A percentile compares a stretch with the other conserved stretches of the same genome.
These are phyloP conservation scores for Trachelus troglodyta DNA, from an alignment of 2,888 invertebrate genomes.

Conservation along the genomic window DNA sequence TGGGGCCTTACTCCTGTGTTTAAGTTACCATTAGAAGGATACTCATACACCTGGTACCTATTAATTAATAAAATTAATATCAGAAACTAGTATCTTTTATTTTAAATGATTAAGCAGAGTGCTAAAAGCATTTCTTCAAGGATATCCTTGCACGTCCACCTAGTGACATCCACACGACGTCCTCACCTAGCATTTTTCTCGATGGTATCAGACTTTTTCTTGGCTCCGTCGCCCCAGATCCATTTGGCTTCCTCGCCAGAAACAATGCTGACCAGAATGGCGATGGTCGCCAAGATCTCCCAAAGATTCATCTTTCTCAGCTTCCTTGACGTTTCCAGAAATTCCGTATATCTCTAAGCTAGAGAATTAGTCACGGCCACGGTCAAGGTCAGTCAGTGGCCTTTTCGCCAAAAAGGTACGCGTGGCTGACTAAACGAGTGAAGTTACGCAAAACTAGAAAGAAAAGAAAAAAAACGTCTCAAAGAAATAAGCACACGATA, in stretches of 20 bases:
- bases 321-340: neutral
- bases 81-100: neutral
- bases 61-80: neutral
- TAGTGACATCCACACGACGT: neutral
- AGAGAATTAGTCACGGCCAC: neutral
- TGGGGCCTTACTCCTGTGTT: conserved; percentile 28
- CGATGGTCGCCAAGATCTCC: neutral
- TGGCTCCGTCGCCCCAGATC: conserved; percentile 63
- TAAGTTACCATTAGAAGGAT: neutral
- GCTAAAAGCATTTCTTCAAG: neutral
- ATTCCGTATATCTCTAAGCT: neutral
- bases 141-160: neutral
- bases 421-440: neutral
- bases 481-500: neutral
- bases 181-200: conserved; percentile 35
- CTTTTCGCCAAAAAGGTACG: neutral
- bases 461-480: neutral
- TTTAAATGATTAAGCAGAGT: neutral
- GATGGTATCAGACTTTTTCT: conserved; percentile 19
- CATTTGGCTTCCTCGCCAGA: conserved; percentile 61
- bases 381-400: neutral
- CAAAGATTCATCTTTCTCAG: neutral
- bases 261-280: conserved; percentile 22
- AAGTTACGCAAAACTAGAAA: neutral
- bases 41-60: conserved; percentile 42